Evolutionary conservation across 2,797 vertebrate genomes (phyloP), one percentile per base, ranked within the genome.

Genomic region (Lacerta bilineata): DNA sequence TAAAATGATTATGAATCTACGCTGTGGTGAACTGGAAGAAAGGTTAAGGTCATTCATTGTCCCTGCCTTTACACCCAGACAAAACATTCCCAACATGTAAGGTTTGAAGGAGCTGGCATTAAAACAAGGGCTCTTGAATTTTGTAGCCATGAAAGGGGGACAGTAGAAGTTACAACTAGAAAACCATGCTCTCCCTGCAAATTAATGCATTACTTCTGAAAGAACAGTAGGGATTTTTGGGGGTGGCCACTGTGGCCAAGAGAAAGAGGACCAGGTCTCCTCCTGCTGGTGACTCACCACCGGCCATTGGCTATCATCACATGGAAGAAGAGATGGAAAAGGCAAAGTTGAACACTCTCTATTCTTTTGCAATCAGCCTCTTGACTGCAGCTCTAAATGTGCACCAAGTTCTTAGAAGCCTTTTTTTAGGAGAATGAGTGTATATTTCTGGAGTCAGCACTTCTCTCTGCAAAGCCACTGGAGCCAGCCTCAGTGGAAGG

Each of bases 401-500:
- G 55, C 82, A 9, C 29, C 25, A 33, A 55, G 33, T 50, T 6
- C 43, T 55, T 80, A 68, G 76, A 33, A 43, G 64, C 41, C 72
- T 80, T 66, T 81, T 74, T 85, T 82, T 68, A 50, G 27, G 68
- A 83, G 46, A 25, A 23, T 27, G 17, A 29, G 59, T 11, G 69
- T n/a, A 39, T 76, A 77, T 87, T 81, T 71, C 81, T 29, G 27
- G 61, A 41, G 23, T 87, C 82, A 90, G 77, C 85, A 80, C 8
- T 90, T 90, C 80, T 87, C 39, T 25, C 4, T 75, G 72, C n/a
- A 88, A 88, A 88, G 61, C 69, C 80, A 36, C 88, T 46, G 13
- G 66, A 82, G 46, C 50, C 80, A 84, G 85, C 27, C 43, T 46
- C 8, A 27, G 33, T 75, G 82, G 68, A 89, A 68, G 72, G 43